These are phyloP conservation scores for Asteroscopus sphinx DNA, from an alignment of 2,888 invertebrate genomes.

Conservation along the genomic window DNA sequence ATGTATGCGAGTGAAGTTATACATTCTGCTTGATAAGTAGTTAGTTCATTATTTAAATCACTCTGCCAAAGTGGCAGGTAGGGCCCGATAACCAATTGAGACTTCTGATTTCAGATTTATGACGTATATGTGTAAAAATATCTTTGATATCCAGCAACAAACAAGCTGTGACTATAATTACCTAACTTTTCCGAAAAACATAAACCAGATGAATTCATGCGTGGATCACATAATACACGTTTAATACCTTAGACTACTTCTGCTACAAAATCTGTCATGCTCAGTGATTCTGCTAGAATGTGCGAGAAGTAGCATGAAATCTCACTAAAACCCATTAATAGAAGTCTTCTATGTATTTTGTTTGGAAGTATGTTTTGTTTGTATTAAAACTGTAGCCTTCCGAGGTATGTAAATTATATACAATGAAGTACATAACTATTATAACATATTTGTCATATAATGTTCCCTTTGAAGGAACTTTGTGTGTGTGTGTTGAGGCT, in stretches of 20 bases:
- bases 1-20: background rate
- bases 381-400: constrained; percentile 2
- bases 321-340: background rate
- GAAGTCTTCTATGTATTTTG: background rate
- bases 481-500: constrained; percentile 39
- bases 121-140: constrained; percentile 4
- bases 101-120: constrained; percentile 55
- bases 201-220: constrained; percentile 1
- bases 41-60: background rate
- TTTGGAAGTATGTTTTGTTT: constrained; percentile 20
- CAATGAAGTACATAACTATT: background rate
- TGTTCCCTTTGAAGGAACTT: constrained; percentile 31
- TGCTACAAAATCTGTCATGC: background rate
- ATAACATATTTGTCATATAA: constrained; percentile 4
- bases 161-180: constrained; percentile 22
- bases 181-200: background rate
- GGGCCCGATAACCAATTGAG: constrained; percentile 47
- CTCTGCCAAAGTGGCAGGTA: constrained; percentile 28
- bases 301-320: background rate
- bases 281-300: constrained; percentile 1
- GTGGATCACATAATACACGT: background rate
- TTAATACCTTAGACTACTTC: background rate
- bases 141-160: constrained; percentile 18
- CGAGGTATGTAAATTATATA: constrained; percentile 46
- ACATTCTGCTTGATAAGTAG: constrained; percentile 18